Evolutionary conservation across 1,140 invertebrate genomes (phyloP), one percentile per base, ranked within the genome.

Genomic region (Eubasilissa regina): DNA sequence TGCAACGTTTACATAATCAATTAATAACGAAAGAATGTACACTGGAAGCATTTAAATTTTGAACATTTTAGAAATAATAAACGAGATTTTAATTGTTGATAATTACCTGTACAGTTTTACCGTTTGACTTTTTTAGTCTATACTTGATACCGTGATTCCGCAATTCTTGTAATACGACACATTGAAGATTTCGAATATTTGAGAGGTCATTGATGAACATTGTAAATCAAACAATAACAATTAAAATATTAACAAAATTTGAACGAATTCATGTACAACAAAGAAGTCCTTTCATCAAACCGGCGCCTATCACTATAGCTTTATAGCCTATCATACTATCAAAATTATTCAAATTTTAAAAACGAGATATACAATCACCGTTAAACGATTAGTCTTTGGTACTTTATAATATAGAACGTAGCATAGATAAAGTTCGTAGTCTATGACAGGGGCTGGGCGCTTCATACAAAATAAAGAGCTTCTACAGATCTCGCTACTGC

Each of bases 71-170:
- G 25, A 35, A 35, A 35, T 35, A 35, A 1, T 35, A 35, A 35
- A 35, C n/a, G 25, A 35, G 1, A 35, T 35, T 35, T 35, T 35
- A 35, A n/a, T 56, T 17, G n/a, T 1, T 15, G 45, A 13, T 53
- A 53, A 55, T 78, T 78, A 78, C 77, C 77, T 78, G 77, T 15
- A 60, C 55, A 47, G 53, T 44, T 78, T 78, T 78, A 11, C 77
- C 66, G 68, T 78, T 78, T 53, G 77, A 78, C 68, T 78, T 78
- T 78, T 78, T 78, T 58, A 78, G 35, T 21, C 77, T 78, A 68
- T 78, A 78, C 21, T 78, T 78, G 53, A 78, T 73, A 25, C 77
- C 77, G 68, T 78, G 77, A 78, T 78, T 78, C 73, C 56, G 21
- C 43, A 78, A 62, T 78, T 78, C 77, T 45, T 78, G 77, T 7